A percentile compares a stretch with the other conserved stretches of the same genome.
phyloP scores from a whole-genome alignment of 1,140 invertebrate species.

The Anastatus disparis region DNA sequence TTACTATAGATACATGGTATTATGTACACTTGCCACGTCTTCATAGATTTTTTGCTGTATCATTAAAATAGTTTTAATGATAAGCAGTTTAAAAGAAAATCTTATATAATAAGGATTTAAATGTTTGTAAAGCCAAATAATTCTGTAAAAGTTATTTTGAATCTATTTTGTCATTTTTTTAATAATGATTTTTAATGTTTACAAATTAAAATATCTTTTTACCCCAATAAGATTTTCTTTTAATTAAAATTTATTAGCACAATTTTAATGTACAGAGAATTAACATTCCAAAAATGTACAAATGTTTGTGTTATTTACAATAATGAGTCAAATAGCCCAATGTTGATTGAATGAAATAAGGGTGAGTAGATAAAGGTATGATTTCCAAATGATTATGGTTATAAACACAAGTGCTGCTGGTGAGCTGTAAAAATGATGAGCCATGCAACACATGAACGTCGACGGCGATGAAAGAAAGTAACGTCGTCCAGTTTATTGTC shows the following conservation, averaged over 20 bases:
- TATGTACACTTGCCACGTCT: constrained; percentile 21
- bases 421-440: constrained; percentile 46
- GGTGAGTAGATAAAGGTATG: constrained; percentile 41
- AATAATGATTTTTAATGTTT: no score
- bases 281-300: constrained; percentile 7
- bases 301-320: constrained; percentile 33
- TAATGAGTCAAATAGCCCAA: constrained; percentile 4
- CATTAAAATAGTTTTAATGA: constrained; percentile 9
- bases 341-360: constrained; percentile 40
- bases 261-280: constrained; percentile 26
- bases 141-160: no score
- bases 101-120: neutral
- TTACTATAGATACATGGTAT: constrained; percentile 16
- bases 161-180: no score
- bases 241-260: neutral
- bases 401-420: constrained; percentile 42
- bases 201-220: no score
- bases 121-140: no score
- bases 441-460: constrained; percentile 51
- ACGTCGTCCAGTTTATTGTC: neutral
- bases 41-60: neutral
- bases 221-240: constrained; percentile 17
- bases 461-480: constrained; percentile 13
- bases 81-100: constrained; percentile 16
- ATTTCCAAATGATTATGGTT: constrained; percentile 42